Conservation (phyloP, 2,888 invertebrate genomes). For the Erebia aethiops region DNA sequence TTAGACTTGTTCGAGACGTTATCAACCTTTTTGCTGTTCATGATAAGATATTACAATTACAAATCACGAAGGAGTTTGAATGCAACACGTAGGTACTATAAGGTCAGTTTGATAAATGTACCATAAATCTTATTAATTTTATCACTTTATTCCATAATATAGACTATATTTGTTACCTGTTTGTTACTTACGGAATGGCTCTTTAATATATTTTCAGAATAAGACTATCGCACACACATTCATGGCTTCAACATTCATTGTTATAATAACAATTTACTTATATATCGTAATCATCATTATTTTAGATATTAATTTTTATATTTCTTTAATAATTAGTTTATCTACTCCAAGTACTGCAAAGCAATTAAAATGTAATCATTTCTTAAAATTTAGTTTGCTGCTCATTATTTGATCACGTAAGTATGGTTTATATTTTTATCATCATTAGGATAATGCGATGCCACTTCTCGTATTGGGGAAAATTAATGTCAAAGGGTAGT, state of each 20-base stretch:
- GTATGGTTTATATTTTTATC: no score
- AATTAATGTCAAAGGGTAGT: no score
- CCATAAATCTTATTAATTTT: no score
- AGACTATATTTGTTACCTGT: no score
- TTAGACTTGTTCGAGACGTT: not conserved
- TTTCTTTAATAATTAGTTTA: not conserved
- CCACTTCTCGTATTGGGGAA: no score
- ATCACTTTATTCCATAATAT: no score
- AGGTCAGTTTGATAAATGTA: conserved; percentile 4
- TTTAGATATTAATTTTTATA: not conserved
- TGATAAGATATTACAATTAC: conserved; percentile 14
- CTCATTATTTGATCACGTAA: not conserved
- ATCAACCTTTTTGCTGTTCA: not conserved
- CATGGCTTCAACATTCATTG: not conserved
- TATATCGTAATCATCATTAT: not conserved
- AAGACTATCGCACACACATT: not conserved
- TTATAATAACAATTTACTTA: not conserved
- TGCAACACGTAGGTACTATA: not conserved
- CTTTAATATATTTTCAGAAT: not conserved
- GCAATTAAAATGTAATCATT: not conserved
- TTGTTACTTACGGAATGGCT: not conserved
- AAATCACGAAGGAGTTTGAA: not conserved
- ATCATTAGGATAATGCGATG: no score
- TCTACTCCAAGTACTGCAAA: conserved; percentile 1
- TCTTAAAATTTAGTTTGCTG: not conserved